These are phyloP conservation scores for Melinopterus prodromus DNA, from an alignment of 2,888 invertebrate species.

Conservation along the genomic window DNA sequence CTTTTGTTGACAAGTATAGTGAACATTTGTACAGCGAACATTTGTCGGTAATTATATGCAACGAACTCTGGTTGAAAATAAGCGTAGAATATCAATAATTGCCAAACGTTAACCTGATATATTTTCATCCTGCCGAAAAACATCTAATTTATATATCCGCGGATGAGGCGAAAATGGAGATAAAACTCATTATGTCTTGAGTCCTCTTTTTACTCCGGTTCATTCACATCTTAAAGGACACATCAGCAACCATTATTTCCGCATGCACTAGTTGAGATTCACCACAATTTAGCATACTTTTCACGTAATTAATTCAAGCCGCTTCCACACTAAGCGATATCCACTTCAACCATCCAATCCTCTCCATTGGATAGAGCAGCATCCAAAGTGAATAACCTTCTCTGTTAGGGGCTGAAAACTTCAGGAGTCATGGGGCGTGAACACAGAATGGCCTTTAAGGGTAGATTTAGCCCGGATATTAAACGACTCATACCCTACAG, in stretches of 20 bases:
- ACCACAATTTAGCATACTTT: background rate
- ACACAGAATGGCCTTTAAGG: background rate
- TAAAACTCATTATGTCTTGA: too few species aligned
- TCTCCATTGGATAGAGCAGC: background rate
- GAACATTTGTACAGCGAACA: too few species aligned
- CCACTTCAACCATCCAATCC: background rate
- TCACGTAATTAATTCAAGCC: background rate
- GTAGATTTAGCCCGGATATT: background rate
- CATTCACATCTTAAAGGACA: background rate
- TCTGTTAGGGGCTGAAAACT: background rate
- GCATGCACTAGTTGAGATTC: background rate
- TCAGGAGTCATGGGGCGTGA: background rate
- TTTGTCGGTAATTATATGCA: too few species aligned
- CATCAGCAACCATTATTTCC: background rate
- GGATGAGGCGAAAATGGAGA: too few species aligned
- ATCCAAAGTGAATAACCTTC: background rate
- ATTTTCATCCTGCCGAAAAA: too few species aligned
- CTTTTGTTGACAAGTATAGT: too few species aligned
- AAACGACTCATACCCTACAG: background rate
- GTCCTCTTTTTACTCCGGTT: too few species aligned
- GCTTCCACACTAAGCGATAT: background rate
- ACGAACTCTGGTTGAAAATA: too few species aligned
- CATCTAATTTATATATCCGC: too few species aligned
- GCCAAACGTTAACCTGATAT: too few species aligned
- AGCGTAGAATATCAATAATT: too few species aligned